These are phyloP conservation scores for Lumbricus terrestris DNA, from an alignment of 2,888 invertebrate species.

Conservation along the genomic window DNA sequence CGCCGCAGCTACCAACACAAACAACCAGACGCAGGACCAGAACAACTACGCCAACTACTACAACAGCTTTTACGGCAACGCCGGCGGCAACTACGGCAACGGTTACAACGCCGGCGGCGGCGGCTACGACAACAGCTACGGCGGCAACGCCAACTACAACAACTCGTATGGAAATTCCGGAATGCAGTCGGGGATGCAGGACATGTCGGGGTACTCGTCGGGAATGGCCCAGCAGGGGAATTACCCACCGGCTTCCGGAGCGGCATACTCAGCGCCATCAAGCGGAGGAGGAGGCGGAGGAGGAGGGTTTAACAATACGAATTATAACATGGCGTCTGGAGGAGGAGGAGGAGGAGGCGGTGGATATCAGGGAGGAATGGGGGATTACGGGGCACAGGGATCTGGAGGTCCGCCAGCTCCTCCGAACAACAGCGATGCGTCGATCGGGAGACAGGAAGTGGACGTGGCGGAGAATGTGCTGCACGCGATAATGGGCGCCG, in stretches of 20 bases:
- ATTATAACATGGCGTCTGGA: neutral
- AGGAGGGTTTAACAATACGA: neutral
- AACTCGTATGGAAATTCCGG: neutral
- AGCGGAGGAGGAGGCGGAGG: neutral
- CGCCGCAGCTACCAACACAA: neutral
- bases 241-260: neutral
- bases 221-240: neutral
- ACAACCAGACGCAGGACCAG: neutral
- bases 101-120: conserved; percentile 7
- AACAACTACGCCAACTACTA: conserved; percentile 9
- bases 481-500: conserved; percentile 94
- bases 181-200: conserved; percentile 4
- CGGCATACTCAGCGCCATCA: neutral
- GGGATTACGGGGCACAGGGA: neutral
- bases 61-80: neutral
- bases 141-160: neutral
- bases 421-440: neutral
- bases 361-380: neutral
- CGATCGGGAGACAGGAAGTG: conserved; percentile 45
- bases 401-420: neutral
- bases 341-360: neutral
- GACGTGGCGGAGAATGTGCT: conserved; percentile 89
- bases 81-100: neutral
- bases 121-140: neutral
- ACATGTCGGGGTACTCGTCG: neutral